These are phyloP conservation scores for Brachirus orientalis DNA, from an alignment of 2,113 vertebrate species.

Conservation along the genomic window DNA sequence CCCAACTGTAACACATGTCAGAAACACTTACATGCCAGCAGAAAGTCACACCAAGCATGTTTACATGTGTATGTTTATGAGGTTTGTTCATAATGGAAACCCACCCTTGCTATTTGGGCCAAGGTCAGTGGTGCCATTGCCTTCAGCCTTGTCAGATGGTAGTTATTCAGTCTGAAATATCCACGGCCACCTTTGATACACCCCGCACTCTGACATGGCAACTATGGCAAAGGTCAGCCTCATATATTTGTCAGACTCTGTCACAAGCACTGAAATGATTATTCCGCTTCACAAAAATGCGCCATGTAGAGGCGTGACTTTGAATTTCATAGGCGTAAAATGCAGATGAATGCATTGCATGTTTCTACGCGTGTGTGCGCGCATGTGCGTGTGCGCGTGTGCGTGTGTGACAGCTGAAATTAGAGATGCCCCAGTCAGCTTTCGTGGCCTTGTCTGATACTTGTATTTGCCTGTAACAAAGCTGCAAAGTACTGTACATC, in stretches of 20 bases:
- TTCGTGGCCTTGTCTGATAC: too few species aligned
- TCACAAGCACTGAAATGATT: conserved; percentile 64
- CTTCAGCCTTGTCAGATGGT: conserved; percentile 61
- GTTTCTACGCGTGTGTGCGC: conserved; percentile 18
- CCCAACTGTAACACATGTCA: too few species aligned
- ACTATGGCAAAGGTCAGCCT: conserved; percentile 73
- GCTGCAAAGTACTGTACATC: too few species aligned
- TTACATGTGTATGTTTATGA: too few species aligned
- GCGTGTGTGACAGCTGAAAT: conserved; percentile 18
- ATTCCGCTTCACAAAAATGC: conserved; percentile 49
- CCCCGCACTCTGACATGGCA: conserved; percentile 60
- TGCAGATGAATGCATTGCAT: conserved; percentile 41
- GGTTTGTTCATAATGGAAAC: conserved; percentile 53
- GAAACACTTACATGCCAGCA: too few species aligned
- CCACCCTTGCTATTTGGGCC: conserved; percentile 64
- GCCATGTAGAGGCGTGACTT: conserved; percentile 13
- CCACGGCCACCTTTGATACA: conserved; percentile 61
- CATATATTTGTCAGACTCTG: conserved; percentile 74
- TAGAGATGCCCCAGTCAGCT: conserved; percentile 27
- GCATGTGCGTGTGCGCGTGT: conserved; percentile 21
- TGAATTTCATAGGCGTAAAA: conserved; percentile 45
- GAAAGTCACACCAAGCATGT: too few species aligned
- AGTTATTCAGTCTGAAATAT: conserved; percentile 78
- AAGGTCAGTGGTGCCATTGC: conserved; percentile 68
- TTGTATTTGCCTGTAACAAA: too few species aligned